A percentile compares a stretch with the other conserved stretches of the same genome.
phyloP scores from a whole-genome alignment of 1,140 invertebrate genomes.

The Psix sp. region DNA sequence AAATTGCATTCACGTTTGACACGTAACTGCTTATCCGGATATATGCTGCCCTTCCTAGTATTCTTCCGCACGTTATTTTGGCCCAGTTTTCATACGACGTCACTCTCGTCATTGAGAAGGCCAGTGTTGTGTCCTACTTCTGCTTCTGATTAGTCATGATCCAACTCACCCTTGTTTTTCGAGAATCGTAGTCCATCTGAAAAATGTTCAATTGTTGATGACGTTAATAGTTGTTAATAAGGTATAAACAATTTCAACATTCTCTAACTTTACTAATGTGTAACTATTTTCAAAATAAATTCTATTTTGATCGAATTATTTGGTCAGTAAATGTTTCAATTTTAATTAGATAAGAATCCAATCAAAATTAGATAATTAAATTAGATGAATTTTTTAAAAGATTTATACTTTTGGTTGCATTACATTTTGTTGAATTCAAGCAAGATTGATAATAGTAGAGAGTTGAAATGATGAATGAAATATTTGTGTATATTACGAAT shows the following conservation, averaged over 20 bases:
- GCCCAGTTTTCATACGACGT: constrained; percentile 71
- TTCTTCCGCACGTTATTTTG: constrained; percentile 60
- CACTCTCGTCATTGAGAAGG: constrained; percentile 73
- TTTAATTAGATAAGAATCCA: no score
- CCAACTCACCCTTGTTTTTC: constrained; percentile 40
- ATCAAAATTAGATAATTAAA: no score
- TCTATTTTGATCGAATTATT: no score
- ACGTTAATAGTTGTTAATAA: constrained; percentile 30
- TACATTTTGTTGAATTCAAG: no score
- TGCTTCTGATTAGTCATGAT: constrained; percentile 47
- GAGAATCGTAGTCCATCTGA: constrained; percentile 26
- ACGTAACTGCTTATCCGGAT: constrained; percentile 41
- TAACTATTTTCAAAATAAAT: no score
- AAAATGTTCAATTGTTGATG: constrained; percentile 37
- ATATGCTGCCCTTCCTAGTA: constrained; percentile 49
- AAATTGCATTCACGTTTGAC: constrained; percentile 41
- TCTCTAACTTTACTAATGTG: no score
- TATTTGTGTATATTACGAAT: no score
- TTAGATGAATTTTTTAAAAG: no score
- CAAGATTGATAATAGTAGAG: no score
- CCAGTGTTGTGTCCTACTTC: constrained; percentile 70
- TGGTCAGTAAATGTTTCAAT: no score
- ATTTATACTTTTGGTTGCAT: no score
- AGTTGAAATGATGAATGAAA: not conserved
- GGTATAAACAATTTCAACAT: no score